Evolutionary conservation across 2,113 vertebrate genomes (phyloP), one percentile per base, ranked within the genome.

Genomic region (Notarius quadriscutis): DNA sequence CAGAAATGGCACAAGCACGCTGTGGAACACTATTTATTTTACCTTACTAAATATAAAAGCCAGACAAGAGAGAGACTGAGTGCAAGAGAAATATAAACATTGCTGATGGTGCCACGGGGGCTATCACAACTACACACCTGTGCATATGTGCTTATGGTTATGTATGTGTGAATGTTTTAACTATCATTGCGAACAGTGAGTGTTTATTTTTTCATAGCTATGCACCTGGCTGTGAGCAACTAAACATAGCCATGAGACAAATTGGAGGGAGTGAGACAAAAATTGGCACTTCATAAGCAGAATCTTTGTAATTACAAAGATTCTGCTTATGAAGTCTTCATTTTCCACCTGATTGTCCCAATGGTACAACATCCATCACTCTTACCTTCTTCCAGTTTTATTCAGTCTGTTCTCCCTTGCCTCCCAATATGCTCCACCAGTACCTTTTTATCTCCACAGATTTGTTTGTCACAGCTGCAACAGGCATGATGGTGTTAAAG

Each of bases 51-150:
- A 62, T 84, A 86, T 86, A 88, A 79, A 60, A 20, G 14, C 7
- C 15, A 7, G 53, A 53, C 48, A 30, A 85, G 83, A 58, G 67
- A 84, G 34, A 22, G 58, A 15, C 17, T 30, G 57, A 58, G 22
- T 8, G 9, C 18, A 53, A 55, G 55, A 82, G 83, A 82, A 77
- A 10, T 55, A 74, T 72, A 85, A 89, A 77, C 89, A 86, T 62
- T 50, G 71, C 17, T 34, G 22, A 51, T 67, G 58, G 77, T 51
- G 84, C 89, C 53, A 78, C 14, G 4, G 71, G 71, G 78, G 71
- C 86, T 79, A 88, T 86, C 84, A 12, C 34, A 22, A 58, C 20
- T 34, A 63, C 69, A 51, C 67, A 83, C 80, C 81, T 83, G 80
- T 41, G 20, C 22, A 53, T 62, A 74, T 78, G 58, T 53, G 14